Percentiles rank a stretch among this genome's conserved stretches.
These are phyloP conservation scores for Limnephilus auricula DNA, from an alignment of 2,888 invertebrate species.

Conservation along the genomic window DNA sequence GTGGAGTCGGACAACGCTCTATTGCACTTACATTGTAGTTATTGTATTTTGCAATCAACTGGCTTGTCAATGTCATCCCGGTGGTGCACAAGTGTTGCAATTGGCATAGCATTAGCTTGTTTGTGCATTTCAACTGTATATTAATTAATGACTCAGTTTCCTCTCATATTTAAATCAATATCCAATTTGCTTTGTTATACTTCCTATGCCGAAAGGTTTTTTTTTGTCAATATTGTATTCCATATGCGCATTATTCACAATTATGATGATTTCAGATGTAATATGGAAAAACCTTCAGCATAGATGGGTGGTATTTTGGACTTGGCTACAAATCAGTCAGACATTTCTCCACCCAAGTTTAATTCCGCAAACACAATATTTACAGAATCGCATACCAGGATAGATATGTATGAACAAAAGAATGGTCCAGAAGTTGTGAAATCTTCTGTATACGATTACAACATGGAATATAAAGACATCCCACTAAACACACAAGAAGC, in stretches of 20 bases:
- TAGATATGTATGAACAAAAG: constrained; percentile 40
- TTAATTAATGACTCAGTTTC: neutral
- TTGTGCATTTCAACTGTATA: neutral
- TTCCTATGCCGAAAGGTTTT: neutral
- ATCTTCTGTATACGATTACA: constrained; percentile 33
- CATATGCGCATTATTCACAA: neutral
- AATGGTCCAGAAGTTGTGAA: constrained; percentile 41
- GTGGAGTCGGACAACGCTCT: neutral
- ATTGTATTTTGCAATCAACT: neutral
- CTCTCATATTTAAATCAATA: neutral
- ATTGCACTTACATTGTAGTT: neutral
- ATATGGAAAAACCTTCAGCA: constrained; percentile 56
- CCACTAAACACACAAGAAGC: neutral
- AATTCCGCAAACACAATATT: constrained; percentile 34
- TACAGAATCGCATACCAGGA: constrained; percentile 36
- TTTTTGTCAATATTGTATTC: neutral
- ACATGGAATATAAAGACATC: constrained; percentile 36
- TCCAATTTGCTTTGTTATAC: neutral
- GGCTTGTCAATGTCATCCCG: neutral
- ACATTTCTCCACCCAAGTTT: constrained; percentile 45
- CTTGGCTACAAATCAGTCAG: constrained; percentile 57
- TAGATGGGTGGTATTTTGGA: constrained; percentile 63
- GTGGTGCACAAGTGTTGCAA: neutral
- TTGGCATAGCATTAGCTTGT: neutral
- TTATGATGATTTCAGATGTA: constrained; percentile 40